phyloP scores from a whole-genome alignment of 2,113 vertebrate species.

The Dissostichus mawsoni region DNA sequence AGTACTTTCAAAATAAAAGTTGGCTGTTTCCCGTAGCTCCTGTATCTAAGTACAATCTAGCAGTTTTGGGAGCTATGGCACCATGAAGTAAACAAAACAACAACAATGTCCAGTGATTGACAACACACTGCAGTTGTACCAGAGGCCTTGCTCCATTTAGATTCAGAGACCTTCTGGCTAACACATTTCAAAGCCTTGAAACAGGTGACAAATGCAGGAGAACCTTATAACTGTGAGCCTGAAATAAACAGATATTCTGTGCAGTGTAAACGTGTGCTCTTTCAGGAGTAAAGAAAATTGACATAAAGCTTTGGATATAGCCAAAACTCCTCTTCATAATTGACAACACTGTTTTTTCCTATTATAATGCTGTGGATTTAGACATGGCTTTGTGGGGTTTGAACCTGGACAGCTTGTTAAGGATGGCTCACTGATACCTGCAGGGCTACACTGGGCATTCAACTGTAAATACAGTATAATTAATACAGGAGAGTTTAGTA shows the following conservation, averaged over 20 bases:
- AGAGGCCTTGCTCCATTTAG: neutral
- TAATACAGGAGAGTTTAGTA: slow-evolving; percentile 32
- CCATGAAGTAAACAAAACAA: slow-evolving; percentile 24
- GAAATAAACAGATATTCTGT: neutral
- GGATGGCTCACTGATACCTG: slow-evolving; percentile 29
- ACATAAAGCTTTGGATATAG: neutral
- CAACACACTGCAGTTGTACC: neutral
- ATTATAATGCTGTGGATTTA: neutral
- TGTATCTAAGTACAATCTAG: neutral
- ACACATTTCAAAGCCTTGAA: slow-evolving; percentile 11
- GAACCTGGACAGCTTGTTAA: slow-evolving; percentile 11
- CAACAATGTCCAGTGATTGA: slow-evolving; percentile 34
- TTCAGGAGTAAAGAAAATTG: slow-evolving; percentile 2
- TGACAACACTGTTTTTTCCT: neutral
- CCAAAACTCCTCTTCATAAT: neutral
- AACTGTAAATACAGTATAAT: slow-evolving; percentile 18
- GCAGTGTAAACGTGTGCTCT: slow-evolving; percentile 43
- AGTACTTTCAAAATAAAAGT: slow-evolving; percentile 15
- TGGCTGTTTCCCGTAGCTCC: neutral
- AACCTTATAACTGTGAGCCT: neutral
- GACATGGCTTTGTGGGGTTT: slow-evolving; percentile 52
- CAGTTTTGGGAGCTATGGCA: slow-evolving; percentile 5
- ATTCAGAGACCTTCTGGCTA: neutral
- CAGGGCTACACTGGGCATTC: slow-evolving; percentile 22
- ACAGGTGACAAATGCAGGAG: slow-evolving; percentile 6